A percentile compares a stretch with the other conserved stretches of the same genome.
Evolutionary conservation across 1,140 invertebrate genomes (phyloP).

Genomic region (Solenopsis invicta): DNA sequence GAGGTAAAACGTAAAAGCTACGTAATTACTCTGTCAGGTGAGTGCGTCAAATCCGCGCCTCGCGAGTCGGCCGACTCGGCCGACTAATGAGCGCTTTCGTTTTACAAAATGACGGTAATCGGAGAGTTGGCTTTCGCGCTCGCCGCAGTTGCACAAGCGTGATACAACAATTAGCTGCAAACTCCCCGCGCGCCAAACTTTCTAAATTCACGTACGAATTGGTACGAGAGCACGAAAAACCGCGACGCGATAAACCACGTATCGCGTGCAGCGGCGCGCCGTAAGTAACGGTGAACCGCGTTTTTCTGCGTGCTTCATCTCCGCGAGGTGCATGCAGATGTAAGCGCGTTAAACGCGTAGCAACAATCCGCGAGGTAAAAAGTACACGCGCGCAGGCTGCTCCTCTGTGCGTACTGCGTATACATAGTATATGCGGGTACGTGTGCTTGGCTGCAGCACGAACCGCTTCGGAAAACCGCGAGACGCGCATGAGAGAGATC

Average conservation of each 20-base stretch:
- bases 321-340: constrained; percentile 8
- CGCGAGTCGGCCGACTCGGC: too few relatives aligned
- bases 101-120: constrained; percentile 51
- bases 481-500: constrained; percentile 51
- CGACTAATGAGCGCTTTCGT: constrained; percentile 45
- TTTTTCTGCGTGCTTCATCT: neutral
- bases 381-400: neutral
- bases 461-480: constrained; percentile 50
- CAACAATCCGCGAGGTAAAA: constrained; percentile 21
- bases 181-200: constrained; percentile 40
- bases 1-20: neutral
- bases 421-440: too few relatives aligned
- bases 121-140: constrained; percentile 43
- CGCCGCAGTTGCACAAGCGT: constrained; percentile 52
- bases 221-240: constrained; percentile 51
- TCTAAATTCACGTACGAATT: constrained; percentile 68
- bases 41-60: constrained; percentile 2
- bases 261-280: constrained; percentile 6
- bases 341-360: constrained; percentile 23
- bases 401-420: neutral
- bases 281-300: constrained; percentile 8
- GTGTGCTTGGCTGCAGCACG: neutral
- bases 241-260: neutral
- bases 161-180: constrained; percentile 62
- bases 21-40: constrained; percentile 1